Base-by-base conservation (phyloP, 2,888 invertebrate genomes). In the Malacosoma neustria region DNA sequence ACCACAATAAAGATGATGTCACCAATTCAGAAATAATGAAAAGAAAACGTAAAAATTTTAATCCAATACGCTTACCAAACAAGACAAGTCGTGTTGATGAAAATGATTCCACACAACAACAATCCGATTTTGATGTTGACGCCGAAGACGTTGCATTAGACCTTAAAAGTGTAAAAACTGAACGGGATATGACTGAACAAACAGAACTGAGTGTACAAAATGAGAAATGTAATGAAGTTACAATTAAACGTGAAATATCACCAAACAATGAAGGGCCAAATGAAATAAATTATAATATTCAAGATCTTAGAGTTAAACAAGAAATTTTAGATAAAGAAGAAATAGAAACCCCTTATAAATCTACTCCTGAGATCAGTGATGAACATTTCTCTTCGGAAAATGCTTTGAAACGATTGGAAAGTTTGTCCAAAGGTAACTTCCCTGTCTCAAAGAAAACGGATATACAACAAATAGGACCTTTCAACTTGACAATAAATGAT, bases 31-130 rank as follows among this genome's bases (percentile, higher is more conserved):
- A 89, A 56, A 89, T 91, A n/a, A 90, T 89, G 58, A 93, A 92
- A 61, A 87, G 95, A 38, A 97, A 97, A 72, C 88, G 96, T 14
- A 97, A 97, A 79, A 95, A 92, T 54, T 91, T 94, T 54, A 96
- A 96, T 67, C 96, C 96, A 0, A 94, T 93, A 1, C 89, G 93
- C 45, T 91, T 94, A 61, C 90, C 93, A n/a, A 75, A 70, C 38
- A n/a, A n/a, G n/a, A n/a, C n/a, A n/a, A 68, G 57, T 36, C 61
- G 60, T 33, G 49, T 49, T 13, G 45, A 57, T 2, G 70, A 69
- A 34, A 66, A 57, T 41, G 49, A 53, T 30, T 51, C 61, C 15
- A 42, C 47, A 2, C 54, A 56, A 32, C 54, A 62, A 36, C 62
- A 63, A 39, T 44, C 51, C 40, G 66, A 65, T 33, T 57, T 66